Percentiles rank a stretch among this genome's conserved stretches.
phyloP scores from a whole-genome alignment of 64 coral and sea anemone species.

The Cladopsammia gracilis region DNA sequence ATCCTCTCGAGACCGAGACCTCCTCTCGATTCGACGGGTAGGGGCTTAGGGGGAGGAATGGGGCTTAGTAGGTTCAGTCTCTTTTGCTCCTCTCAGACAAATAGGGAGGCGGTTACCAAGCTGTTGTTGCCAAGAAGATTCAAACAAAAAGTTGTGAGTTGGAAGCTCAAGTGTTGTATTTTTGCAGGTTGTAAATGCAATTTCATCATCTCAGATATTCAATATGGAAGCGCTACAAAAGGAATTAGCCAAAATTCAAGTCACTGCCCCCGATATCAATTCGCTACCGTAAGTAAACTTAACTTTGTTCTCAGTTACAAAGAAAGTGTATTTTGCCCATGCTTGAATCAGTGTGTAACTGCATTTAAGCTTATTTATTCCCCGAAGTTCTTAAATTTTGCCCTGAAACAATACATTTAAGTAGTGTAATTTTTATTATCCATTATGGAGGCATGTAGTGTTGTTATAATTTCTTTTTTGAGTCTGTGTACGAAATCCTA shows the following conservation, averaged over 20 bases:
- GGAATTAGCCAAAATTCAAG: slow-evolving; percentile 92
- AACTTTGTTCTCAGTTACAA: not conserved
- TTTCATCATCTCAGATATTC: not conserved
- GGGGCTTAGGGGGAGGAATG: not conserved
- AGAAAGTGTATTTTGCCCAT: too few relatives aligned
- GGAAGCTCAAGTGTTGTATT: not conserved
- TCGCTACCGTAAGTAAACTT: slow-evolving; percentile 69
- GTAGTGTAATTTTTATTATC: too few relatives aligned
- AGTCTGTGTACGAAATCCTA: too few relatives aligned
- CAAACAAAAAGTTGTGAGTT: not conserved
- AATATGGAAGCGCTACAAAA: slow-evolving; percentile 86
- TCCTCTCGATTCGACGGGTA: not conserved
- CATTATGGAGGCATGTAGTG: too few relatives aligned
- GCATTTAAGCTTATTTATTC: too few relatives aligned
- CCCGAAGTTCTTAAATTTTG: too few relatives aligned
- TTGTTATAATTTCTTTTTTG: too few relatives aligned
- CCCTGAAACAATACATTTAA: too few relatives aligned
- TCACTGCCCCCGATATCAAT: slow-evolving; percentile 76
- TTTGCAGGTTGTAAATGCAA: not conserved
- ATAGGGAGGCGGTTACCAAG: slow-evolving; percentile 1
- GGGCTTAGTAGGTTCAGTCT: not conserved
- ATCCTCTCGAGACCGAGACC: not conserved
- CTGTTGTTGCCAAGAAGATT: slow-evolving; percentile 72
- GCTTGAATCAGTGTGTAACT: too few relatives aligned
- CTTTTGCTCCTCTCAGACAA: not conserved